These are phyloP conservation scores for Ceyx erithaca DNA, from an alignment of 2,797 vertebrate species.

Conservation along the genomic window DNA sequence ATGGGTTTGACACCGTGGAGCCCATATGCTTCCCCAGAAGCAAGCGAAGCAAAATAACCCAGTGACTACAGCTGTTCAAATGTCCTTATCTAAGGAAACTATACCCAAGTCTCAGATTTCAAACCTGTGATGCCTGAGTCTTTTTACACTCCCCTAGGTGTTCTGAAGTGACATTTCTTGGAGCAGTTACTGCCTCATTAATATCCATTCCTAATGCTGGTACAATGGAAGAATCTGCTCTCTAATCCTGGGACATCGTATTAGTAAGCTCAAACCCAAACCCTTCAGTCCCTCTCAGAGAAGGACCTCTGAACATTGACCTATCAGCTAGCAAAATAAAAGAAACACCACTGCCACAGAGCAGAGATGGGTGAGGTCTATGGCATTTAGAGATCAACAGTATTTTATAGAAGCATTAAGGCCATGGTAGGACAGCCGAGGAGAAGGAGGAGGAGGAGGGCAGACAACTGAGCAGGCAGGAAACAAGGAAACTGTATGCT, in stretches of 20 bases:
- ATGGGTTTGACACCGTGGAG: neutral
- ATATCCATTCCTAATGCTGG: neutral
- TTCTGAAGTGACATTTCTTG: neutral
- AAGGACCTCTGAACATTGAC: neutral
- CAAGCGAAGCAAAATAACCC: slow-evolving; percentile 41
- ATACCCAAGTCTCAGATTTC: slow-evolving; percentile 7
- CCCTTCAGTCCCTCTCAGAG: neutral
- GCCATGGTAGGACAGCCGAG: neutral
- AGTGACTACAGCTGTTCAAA: neutral
- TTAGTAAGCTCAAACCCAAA: neutral
- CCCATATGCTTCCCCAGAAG: neutral
- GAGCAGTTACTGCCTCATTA: neutral
- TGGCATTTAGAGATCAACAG: neutral
- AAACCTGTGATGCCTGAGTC: slow-evolving; percentile 19
- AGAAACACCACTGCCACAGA: neutral
- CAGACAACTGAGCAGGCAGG: neutral
- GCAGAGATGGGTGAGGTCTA: neutral
- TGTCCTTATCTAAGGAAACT: neutral
- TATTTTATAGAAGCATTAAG: neutral
- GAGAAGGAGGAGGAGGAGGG: neutral
- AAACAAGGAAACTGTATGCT: neutral
- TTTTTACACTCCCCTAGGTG: slow-evolving; percentile 27
- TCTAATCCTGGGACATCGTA: neutral
- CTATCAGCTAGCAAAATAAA: neutral
- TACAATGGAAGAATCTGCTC: neutral